Percentiles rank a stretch among this genome's conserved stretches.
These are phyloP conservation scores for Drosophila dives DNA, from an alignment of 2,888 invertebrate species.

Conservation along the genomic window DNA sequence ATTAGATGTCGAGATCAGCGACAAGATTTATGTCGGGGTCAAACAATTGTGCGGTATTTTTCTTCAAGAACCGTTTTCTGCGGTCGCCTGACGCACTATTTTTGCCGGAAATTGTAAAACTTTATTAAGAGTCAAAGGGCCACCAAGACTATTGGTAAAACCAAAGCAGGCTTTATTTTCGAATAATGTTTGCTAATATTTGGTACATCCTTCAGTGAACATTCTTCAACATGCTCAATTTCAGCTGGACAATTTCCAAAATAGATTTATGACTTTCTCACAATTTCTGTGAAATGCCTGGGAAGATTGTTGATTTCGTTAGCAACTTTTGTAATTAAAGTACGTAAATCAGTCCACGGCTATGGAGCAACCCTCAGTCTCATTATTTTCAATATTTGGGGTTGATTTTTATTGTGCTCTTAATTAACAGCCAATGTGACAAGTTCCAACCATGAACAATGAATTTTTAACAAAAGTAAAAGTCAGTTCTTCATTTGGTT, in stretches of 20 bases:
- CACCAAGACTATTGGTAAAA: constrained; percentile 1
- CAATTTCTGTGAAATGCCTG: constrained; percentile 19
- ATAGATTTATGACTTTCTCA: constrained; percentile 37
- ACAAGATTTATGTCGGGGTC: constrained; percentile 46
- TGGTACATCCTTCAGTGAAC: not conserved
- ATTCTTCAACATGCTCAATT: constrained; percentile 8
- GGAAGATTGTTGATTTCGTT: constrained; percentile 10
- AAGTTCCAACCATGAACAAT: constrained; percentile 41
- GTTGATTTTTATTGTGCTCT: constrained; percentile 23
- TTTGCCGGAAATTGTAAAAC: constrained; percentile 48
- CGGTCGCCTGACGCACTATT: constrained; percentile 37
- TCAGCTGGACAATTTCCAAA: constrained; percentile 31
- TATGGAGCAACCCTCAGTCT: not conserved
- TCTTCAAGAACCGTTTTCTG: constrained; percentile 41
- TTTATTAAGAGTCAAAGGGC: constrained; percentile 33
- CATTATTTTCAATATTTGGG: constrained; percentile 8
- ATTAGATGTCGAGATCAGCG: constrained; percentile 46
- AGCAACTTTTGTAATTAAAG: constrained; percentile 48
- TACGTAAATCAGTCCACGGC: constrained; percentile 47
- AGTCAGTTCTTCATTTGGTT: constrained; percentile 19
- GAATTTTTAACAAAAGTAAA: constrained; percentile 47
- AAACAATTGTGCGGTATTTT: constrained; percentile 16
- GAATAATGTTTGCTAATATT: not conserved
- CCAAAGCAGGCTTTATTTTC: not conserved
- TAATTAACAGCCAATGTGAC: constrained; percentile 55